These are phyloP conservation scores for Tetrapedia diversipes DNA, from an alignment of 2,888 invertebrate species.

Conservation along the genomic window DNA sequence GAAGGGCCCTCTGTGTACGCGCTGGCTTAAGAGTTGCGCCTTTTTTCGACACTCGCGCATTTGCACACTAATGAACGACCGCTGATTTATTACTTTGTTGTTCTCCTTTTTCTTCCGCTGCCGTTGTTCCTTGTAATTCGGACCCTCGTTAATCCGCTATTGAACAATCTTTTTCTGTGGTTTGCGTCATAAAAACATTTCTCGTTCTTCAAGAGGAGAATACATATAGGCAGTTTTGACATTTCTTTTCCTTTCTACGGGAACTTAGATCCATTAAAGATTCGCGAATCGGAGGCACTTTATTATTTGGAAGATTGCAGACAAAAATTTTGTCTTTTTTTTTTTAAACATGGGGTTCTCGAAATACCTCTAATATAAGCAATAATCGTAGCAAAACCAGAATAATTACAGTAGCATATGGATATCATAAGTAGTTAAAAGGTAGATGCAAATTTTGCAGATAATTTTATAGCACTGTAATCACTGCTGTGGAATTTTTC, in stretches of 20 bases:
- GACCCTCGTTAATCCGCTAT: not conserved
- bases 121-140: not conserved
- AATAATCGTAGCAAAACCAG: too few relatives aligned
- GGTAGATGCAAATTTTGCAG: too few relatives aligned
- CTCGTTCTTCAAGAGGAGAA: not conserved
- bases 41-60: slow-evolving; percentile 38
- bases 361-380: too few relatives aligned
- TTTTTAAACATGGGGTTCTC: too few relatives aligned
- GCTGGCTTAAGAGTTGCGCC: not conserved
- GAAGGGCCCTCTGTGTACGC: not conserved
- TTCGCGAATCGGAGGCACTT: too few relatives aligned
- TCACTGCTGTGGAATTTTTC: too few relatives aligned
- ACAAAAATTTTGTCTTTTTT: too few relatives aligned
- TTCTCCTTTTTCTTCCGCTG: slow-evolving; percentile 5
- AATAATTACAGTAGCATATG: too few relatives aligned
- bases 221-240: not conserved
- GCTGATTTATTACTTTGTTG: slow-evolving; percentile 44
- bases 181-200: slow-evolving; percentile 2
- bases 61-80: slow-evolving; percentile 47
- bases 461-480: too few relatives aligned
- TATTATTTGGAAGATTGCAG: too few relatives aligned
- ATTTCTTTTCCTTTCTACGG: not conserved
- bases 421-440: too few relatives aligned
- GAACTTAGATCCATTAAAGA: not conserved
- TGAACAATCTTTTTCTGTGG: not conserved